Conservation (phyloP, 2,113 vertebrate species). For the Odobenus rosmarus region DNA sequence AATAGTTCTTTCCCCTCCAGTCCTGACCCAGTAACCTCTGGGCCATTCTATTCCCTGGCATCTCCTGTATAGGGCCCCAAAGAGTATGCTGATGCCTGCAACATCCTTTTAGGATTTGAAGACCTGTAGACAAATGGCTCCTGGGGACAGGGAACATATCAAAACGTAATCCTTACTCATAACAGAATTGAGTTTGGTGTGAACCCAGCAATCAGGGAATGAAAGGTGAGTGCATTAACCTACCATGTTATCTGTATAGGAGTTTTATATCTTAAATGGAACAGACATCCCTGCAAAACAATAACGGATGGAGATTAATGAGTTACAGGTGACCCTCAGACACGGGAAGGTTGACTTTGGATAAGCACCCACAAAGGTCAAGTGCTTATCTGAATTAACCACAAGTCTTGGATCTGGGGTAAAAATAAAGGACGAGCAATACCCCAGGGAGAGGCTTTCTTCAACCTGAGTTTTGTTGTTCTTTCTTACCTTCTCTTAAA, state of each 20-base stretch:
- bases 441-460: slow-evolving; percentile 73
- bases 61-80: slow-evolving; percentile 55
- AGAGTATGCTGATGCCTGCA: slow-evolving; percentile 58
- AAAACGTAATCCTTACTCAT: slow-evolving; percentile 70
- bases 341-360: slow-evolving; percentile 78
- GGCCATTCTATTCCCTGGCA: slow-evolving; percentile 60
- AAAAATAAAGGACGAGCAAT: slow-evolving; percentile 79
- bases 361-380: slow-evolving; percentile 83
- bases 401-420: slow-evolving; percentile 80
- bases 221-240: slow-evolving; percentile 77
- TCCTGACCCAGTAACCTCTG: slow-evolving; percentile 67
- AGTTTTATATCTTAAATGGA: slow-evolving; percentile 82
- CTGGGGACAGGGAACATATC: slow-evolving; percentile 62
- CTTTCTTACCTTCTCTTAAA: slow-evolving; percentile 59
- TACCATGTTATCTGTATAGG: slow-evolving; percentile 79
- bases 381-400: slow-evolving; percentile 83
- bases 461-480: slow-evolving; percentile 68
- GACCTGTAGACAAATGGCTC: slow-evolving; percentile 69
- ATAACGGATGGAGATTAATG: slow-evolving; percentile 78
- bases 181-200: slow-evolving; percentile 74
- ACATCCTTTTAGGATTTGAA: slow-evolving; percentile 57
- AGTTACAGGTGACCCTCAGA: slow-evolving; percentile 78
- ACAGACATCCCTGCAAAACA: slow-evolving; percentile 77
- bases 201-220: slow-evolving; percentile 78
- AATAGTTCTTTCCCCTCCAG: slow-evolving; percentile 53